Evolutionary conservation across 2,113 vertebrate species (phyloP).

Genomic region (Dromas ardeola): DNA sequence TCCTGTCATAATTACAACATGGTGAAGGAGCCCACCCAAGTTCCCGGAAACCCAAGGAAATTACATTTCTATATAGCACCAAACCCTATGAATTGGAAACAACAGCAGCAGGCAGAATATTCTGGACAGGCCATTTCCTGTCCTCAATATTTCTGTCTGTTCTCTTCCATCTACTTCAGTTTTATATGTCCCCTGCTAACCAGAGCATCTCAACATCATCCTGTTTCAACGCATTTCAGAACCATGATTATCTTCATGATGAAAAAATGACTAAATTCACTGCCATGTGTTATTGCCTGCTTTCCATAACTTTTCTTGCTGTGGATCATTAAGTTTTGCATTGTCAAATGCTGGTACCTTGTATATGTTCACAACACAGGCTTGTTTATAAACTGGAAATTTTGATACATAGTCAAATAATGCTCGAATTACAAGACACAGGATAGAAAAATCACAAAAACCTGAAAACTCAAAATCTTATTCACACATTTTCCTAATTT

Average conservation of each 20-base stretch:
- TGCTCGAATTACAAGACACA: neutral
- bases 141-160: neutral
- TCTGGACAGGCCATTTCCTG: neutral
- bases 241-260: neutral
- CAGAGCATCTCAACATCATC: neutral
- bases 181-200: neutral
- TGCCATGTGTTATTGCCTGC: neutral
- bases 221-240: neutral
- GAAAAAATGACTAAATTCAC: conserved; percentile 14
- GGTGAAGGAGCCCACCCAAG: neutral
- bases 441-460: neutral
- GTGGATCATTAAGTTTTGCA: conserved; percentile 9
- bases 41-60: neutral
- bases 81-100: neutral
- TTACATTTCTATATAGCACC: neutral
- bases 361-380: neutral
- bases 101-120: neutral
- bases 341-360: neutral
- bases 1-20: neutral
- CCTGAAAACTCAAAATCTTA: neutral
- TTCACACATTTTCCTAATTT: neutral
- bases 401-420: neutral
- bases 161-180: neutral
- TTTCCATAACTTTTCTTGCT: neutral
- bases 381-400: neutral